Percentiles rank a stretch among this genome's conserved stretches.
These are phyloP conservation scores for Deroplatys truncata DNA, from an alignment of 2,888 invertebrate species.

Conservation along the genomic window DNA sequence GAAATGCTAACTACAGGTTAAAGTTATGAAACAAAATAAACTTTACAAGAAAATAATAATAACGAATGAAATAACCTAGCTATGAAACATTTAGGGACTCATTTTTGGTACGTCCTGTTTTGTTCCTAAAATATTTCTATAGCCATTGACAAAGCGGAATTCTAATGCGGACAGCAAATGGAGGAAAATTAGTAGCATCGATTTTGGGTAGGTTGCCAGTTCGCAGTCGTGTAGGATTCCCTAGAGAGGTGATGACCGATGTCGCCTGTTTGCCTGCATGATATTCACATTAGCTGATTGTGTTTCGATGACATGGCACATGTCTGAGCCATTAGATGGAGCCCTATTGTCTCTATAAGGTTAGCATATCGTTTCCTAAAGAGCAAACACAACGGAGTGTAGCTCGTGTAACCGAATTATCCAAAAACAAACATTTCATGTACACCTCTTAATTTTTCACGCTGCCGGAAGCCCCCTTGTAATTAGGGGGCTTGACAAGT, in stretches of 20 bases:
- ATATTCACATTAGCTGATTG: background rate
- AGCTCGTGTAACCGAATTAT: background rate
- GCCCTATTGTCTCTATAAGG: background rate
- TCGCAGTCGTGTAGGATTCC: background rate
- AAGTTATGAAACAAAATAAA: too few relatives aligned
- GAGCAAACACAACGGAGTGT: background rate
- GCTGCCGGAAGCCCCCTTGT: background rate
- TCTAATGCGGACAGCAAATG: background rate
- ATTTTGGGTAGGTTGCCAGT: background rate
- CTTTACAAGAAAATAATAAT: too few relatives aligned
- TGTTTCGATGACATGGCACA: background rate
- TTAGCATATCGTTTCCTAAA: background rate
- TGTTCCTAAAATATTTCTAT: too few relatives aligned
- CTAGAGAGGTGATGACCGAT: background rate
- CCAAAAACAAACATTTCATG: background rate
- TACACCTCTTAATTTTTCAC: background rate
- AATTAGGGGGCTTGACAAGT: background rate
- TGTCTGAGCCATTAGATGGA: background rate
- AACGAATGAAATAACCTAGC: too few relatives aligned
- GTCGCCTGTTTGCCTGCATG: background rate
- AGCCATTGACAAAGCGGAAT: background rate
- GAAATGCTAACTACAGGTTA: too few relatives aligned
- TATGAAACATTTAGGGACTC: too few relatives aligned
- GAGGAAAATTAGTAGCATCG: background rate
- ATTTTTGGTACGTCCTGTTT: too few relatives aligned